Percentiles rank a stretch among this genome's conserved stretches.
Conservation (phyloP, 1,140 invertebrate species). For the Diorhabda elongata region DNA sequence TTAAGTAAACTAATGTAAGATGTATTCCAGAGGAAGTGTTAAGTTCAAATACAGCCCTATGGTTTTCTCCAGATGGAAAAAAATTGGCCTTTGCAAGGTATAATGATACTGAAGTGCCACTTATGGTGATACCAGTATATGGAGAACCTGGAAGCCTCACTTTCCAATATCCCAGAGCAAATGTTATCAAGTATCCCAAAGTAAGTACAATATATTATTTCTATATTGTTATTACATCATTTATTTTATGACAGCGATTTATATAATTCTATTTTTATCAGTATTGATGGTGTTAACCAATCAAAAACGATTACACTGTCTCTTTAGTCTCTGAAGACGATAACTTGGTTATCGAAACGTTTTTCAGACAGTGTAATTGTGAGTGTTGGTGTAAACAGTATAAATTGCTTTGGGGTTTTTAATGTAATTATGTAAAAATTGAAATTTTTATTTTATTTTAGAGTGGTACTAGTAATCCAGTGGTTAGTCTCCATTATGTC, state of each 20-base stretch:
- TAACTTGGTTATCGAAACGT: no score
- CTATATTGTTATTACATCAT: no score
- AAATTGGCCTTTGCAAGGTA: conserved; percentile 79
- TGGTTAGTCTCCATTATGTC: conserved; percentile 63
- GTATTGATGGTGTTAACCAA: not conserved
- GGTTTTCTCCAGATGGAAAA: conserved; percentile 82
- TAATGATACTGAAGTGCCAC: conserved; percentile 68
- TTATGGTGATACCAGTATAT: conserved; percentile 64
- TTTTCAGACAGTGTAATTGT: no score
- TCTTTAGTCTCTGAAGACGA: not conserved
- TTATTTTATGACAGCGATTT: no score
- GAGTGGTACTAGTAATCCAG: conserved; percentile 75
- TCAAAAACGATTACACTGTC: not conserved
- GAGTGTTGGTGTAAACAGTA: not conserved
- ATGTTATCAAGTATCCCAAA: conserved; percentile 83
- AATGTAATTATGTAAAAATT: not conserved
- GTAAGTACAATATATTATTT: conserved; percentile 46
- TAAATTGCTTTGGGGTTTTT: not conserved
- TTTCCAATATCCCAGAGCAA: conserved; percentile 63
- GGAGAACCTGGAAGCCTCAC: conserved; percentile 61
- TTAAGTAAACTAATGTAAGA: conserved; percentile 1
- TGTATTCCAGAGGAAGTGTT: conserved; percentile 81
- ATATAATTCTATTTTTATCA: not conserved
- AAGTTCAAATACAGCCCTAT: conserved; percentile 75
- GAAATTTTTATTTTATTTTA: conserved; percentile 44